Evolutionary conservation across 2,888 invertebrate species (phyloP).

Genomic region (Drosophila prostipennis): DNA sequence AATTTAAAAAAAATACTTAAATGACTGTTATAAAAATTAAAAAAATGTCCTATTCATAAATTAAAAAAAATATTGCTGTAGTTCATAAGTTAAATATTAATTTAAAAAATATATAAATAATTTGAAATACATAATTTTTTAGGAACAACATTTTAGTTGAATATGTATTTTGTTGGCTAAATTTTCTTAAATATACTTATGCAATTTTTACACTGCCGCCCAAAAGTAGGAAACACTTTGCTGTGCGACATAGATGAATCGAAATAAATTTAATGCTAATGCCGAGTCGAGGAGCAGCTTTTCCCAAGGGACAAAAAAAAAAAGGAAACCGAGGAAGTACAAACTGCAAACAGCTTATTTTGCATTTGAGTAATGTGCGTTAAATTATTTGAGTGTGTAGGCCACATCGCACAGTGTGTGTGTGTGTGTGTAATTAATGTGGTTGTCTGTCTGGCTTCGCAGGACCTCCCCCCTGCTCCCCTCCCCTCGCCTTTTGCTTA

Average conservation of each 20-base stretch:
- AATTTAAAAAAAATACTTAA: too few species aligned
- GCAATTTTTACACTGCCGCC: not conserved
- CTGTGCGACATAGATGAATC: slow-evolving; percentile 46
- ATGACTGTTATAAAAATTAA: too few species aligned
- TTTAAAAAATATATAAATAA: too few species aligned
- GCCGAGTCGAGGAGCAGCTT: slow-evolving; percentile 23
- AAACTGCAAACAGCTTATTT: slow-evolving; percentile 58
- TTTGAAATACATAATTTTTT: too few species aligned
- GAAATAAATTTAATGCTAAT: slow-evolving; percentile 68
- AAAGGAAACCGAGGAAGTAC: slow-evolving; percentile 12
- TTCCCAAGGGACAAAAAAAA: slow-evolving; percentile 18
- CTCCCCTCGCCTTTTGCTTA: slow-evolving; percentile 51
- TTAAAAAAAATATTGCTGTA: too few species aligned
- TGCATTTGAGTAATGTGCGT: slow-evolving; percentile 69
- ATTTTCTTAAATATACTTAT: not conserved
- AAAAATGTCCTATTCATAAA: too few species aligned
- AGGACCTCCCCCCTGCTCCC: slow-evolving; percentile 2
- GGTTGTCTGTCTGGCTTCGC: slow-evolving; percentile 49
- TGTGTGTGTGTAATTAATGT: slow-evolving; percentile 62
- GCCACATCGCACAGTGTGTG: slow-evolving; percentile 12
- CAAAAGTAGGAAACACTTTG: slow-evolving; percentile 6
- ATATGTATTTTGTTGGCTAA: too few species aligned
- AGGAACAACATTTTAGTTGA: too few species aligned
- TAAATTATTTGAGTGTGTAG: slow-evolving; percentile 60
- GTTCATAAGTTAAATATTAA: too few species aligned